Percentiles rank a stretch among this genome's conserved stretches.
Evolutionary conservation across 2,888 invertebrate genomes (phyloP).

Genomic region (Eilema griseolum): DNA sequence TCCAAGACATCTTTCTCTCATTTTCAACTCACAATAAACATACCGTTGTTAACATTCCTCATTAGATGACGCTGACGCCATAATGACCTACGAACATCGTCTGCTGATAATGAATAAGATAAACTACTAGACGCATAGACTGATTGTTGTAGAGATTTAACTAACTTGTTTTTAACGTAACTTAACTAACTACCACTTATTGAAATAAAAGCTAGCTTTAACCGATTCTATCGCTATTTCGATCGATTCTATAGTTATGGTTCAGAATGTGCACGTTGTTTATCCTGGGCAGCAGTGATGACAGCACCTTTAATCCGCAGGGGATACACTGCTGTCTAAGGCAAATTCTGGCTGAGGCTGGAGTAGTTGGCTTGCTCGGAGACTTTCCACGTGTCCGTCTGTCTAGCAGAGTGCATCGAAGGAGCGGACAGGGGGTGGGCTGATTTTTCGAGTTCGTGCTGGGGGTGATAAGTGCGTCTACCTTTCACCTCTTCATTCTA

Average conservation of each 20-base stretch:
- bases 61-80: constrained; percentile 63
- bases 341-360: too few species aligned
- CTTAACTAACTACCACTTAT: neutral
- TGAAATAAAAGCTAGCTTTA: neutral
- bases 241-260: neutral
- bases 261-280: too few species aligned
- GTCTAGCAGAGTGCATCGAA: too few species aligned
- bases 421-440: too few species aligned
- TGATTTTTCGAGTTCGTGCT: too few species aligned
- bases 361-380: too few species aligned
- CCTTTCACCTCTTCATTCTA: too few species aligned
- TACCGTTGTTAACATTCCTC: constrained; percentile 32
- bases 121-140: constrained; percentile 28
- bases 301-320: too few species aligned
- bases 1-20: neutral
- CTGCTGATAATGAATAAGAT: constrained; percentile 50
- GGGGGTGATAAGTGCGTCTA: too few species aligned
- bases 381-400: too few species aligned
- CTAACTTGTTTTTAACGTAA: neutral
- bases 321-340: too few species aligned
- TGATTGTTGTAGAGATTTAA: neutral
- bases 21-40: constrained; percentile 6
- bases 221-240: neutral
- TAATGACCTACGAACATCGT: constrained; percentile 60
- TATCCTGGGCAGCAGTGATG: too few species aligned